phyloP scores from a whole-genome alignment of 2,797 vertebrate species.

The Brachyalestes nurse region DNA sequence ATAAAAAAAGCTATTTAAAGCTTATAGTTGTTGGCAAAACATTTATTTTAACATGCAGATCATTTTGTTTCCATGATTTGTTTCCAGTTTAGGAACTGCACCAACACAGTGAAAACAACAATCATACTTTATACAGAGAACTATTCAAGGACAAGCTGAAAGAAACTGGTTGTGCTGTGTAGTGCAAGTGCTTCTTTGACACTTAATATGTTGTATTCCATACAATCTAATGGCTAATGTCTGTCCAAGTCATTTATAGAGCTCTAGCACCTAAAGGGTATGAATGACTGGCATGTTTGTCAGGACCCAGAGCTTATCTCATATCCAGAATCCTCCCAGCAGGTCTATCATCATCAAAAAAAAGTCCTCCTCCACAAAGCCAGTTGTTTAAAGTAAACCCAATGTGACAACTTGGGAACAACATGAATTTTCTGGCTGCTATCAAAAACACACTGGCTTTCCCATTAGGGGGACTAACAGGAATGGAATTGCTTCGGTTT shows the following conservation, averaged over 20 bases:
- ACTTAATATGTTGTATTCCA: neutral
- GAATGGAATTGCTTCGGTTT: constrained; percentile 30
- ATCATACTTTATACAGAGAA: neutral
- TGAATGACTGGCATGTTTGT: constrained; percentile 33
- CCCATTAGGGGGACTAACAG: constrained; percentile 39
- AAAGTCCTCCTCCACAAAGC: constrained; percentile 15
- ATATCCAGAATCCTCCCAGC: constrained; percentile 35
- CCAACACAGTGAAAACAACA: neutral
- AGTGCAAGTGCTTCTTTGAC: neutral
- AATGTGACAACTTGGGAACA: constrained; percentile 42
- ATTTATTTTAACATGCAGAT: neutral
- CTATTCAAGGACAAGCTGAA: neutral
- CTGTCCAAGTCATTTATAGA: neutral
- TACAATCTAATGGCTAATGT: neutral
- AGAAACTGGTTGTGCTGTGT: neutral
- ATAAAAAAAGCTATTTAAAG: no score
- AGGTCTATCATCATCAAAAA: constrained; percentile 37
- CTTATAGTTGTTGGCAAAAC: neutral
- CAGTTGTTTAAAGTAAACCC: constrained; percentile 32
- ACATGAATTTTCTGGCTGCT: constrained; percentile 35
- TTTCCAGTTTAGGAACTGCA: neutral
- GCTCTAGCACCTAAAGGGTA: neutral
- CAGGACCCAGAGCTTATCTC: constrained; percentile 30
- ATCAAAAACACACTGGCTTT: constrained; percentile 36
- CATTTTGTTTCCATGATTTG: neutral